Evolutionary conservation across 2,888 invertebrate genomes (phyloP), one percentile per base, ranked within the genome.

Genomic region (Acleris sparsana): DNA sequence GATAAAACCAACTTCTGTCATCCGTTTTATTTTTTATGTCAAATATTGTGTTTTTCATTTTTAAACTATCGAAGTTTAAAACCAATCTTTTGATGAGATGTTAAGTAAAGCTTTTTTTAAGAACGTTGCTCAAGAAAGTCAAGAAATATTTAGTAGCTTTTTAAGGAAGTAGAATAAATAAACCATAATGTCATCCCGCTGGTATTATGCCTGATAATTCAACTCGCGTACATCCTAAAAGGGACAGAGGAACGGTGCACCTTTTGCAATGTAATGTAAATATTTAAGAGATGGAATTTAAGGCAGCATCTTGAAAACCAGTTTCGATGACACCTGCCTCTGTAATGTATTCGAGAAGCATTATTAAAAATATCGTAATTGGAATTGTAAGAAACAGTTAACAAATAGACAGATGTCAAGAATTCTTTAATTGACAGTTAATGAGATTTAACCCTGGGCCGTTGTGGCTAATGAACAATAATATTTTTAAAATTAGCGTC

Each of bases 321-420:
- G 70, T 70, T 70, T 63, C 48, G 53, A 64, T 67, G 53, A 65
- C 72, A 72, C 71, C 72, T 72, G 72, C 66, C 61, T 22, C 52
- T 46, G 67, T 64, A 58, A 48, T 53, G 18, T 57, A 58, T 52
- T 49, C 53, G 44, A 44, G 25, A 16, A 39, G 48, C 18, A 7
- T 58, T 63, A 7, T 53, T 46, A 39, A 39, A 39, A 9, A 39
- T 53, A 63, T 11, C 7, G n/a, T 16, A 18, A 51, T 43, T 39
- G 46, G 17, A 13, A 46, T 46, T 48, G 52, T 22, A 33, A 5
- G 16, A 44, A 59, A 60, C 43, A 49, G 60, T 64, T 60, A 22
- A 43, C 33, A 46, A 17, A 33, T 13, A 29, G 53, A 25, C 58
- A 58, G 58, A 52, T 59, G 53, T 22, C 44, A 18, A 16, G 13